Conservation (phyloP, 2,113 vertebrate species). For the Saimiri boliviensis region DNA sequence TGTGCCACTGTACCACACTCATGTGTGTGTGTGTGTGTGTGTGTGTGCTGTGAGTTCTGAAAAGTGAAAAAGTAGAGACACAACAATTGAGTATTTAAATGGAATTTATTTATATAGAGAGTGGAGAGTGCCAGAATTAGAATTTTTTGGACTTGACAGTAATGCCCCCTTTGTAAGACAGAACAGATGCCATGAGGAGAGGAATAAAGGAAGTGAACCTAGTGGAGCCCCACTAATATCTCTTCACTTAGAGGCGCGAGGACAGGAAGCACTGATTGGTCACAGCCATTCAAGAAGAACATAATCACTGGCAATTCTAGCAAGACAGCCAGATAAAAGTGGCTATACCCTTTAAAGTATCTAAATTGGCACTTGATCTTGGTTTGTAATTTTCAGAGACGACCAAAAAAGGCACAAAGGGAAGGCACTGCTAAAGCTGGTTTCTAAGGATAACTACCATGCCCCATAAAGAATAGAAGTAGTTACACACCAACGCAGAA, state of each 20-base stretch:
- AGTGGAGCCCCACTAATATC: background rate
- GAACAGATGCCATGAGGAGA: background rate
- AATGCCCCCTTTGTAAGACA: background rate
- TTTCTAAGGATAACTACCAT: background rate
- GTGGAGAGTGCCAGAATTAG: background rate
- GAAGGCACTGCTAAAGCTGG: background rate
- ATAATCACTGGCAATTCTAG: background rate
- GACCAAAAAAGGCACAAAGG: background rate
- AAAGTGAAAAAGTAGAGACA: background rate
- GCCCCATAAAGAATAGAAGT: background rate
- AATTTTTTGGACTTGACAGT: background rate
- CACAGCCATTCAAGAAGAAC: background rate
- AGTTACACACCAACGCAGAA: background rate
- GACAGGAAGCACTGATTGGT: fast-evolving
- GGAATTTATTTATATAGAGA: background rate
- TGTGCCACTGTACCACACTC: no score
- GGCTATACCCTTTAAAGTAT: background rate
- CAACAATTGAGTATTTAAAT: background rate
- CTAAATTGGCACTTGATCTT: background rate
- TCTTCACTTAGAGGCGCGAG: background rate
- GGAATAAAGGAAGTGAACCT: background rate
- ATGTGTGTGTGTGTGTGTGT: background rate
- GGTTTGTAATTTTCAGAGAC: background rate
- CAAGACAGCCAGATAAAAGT: background rate
- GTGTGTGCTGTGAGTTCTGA: background rate